Evolutionary conservation across 2,113 vertebrate genomes (phyloP).

Genomic region (Gobius niger): DNA sequence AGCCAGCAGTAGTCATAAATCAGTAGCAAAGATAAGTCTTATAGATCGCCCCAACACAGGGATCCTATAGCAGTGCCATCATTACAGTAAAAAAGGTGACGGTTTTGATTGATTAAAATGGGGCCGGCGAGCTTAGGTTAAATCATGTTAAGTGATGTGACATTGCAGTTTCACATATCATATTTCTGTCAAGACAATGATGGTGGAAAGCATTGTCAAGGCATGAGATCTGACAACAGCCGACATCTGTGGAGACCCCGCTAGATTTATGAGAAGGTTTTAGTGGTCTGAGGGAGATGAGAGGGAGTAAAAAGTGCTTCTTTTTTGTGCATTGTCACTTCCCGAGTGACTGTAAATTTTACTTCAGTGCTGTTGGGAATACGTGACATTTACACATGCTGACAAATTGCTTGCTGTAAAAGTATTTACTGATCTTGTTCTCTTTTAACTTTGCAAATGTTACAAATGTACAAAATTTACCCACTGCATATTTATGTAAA

Average conservation of each 20-base stretch:
- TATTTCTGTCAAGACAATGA: conserved; percentile 98
- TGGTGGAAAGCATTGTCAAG: conserved; percentile 92
- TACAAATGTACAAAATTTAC: conserved; percentile 79
- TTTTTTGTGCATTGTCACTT: conserved; percentile 94
- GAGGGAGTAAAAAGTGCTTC: conserved; percentile 83
- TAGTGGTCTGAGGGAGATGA: conserved; percentile 82
- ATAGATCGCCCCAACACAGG: conserved; percentile 88
- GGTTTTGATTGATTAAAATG: conserved; percentile 98
- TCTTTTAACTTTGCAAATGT: conserved; percentile 72
- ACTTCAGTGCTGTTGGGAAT: conserved; percentile 84
- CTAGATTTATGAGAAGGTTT: conserved; percentile 92
- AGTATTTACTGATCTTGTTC: conserved; percentile 88
- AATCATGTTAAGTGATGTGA: conserved; percentile 97
- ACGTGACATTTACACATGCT: conserved; percentile 87
- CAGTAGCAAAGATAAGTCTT: conserved; percentile 83
- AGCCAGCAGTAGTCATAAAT: conserved; percentile 82
- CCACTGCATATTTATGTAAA: conserved; percentile 80
- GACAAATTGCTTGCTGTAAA: conserved; percentile 92
- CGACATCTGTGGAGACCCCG: conserved; percentile 79
- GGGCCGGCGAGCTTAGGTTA: conserved; percentile 87
- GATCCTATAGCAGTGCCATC: conserved; percentile 87
- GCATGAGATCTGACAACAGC: conserved; percentile 91
- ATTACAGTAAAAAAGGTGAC: conserved; percentile 88
- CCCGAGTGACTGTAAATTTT: conserved; percentile 93
- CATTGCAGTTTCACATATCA: conserved; percentile 94